phyloP scores from a whole-genome alignment of 2,113 vertebrate genomes.

The Nematolebias whitei region DNA sequence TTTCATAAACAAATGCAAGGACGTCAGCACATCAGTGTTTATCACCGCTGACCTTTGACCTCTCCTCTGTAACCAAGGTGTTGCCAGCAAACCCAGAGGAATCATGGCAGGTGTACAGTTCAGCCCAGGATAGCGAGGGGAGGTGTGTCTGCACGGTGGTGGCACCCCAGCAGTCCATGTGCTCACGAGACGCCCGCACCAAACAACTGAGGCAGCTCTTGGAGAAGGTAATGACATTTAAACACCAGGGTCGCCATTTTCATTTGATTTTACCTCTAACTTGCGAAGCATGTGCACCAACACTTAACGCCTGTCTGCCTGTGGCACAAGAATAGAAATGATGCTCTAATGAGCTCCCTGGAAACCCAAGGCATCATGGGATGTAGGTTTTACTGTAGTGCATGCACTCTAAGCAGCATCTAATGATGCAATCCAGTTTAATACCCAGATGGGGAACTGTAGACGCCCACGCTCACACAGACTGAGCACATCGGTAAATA shows the following conservation, averaged over 20 bases:
- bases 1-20: too few species aligned
- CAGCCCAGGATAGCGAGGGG: slow-evolving; percentile 97
- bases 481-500: slow-evolving; percentile 3
- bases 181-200: slow-evolving; percentile 94
- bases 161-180: slow-evolving; percentile 98
- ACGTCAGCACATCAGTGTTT: too few species aligned
- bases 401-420: slow-evolving; percentile 25
- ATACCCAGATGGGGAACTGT: slow-evolving; percentile 10
- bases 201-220: slow-evolving; percentile 98
- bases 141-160: slow-evolving; percentile 99
- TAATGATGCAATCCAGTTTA: slow-evolving; percentile 62
- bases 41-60: neutral
- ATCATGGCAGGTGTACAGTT: slow-evolving; percentile 99
- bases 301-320: slow-evolving; percentile 28
- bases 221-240: slow-evolving; percentile 89
- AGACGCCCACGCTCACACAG: neutral
- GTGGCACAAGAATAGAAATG: slow-evolving; percentile 54
- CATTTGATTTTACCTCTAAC: neutral
- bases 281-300: too few species aligned
- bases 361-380: slow-evolving; percentile 63
- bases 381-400: slow-evolving; percentile 32
- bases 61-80: slow-evolving; percentile 77
- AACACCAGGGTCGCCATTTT: neutral
- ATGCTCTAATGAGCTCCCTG: slow-evolving; percentile 74
- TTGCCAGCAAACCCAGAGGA: slow-evolving; percentile 96